phyloP scores from a whole-genome alignment of 2,888 invertebrate genomes.

The Leptinotarsa haldemani region DNA sequence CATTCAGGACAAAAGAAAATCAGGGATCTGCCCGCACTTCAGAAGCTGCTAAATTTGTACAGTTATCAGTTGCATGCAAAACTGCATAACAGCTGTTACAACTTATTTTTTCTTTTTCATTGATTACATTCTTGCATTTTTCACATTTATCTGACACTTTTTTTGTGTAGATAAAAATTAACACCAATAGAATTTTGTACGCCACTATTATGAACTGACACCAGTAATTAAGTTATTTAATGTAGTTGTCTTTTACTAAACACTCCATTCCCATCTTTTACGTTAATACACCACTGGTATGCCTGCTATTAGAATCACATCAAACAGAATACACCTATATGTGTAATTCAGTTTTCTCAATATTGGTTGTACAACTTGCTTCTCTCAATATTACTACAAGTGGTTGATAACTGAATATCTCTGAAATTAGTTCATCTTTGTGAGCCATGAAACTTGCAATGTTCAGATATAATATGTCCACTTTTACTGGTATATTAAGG shows the following conservation, averaged over 20 bases:
- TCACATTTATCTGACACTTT: background rate
- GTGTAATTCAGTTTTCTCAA: constrained; percentile 6
- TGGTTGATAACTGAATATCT: constrained; percentile 23
- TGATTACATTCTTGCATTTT: background rate
- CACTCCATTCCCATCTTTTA: background rate
- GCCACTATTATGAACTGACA: background rate
- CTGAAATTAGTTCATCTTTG: constrained; percentile 19
- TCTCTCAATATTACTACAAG: constrained; percentile 21
- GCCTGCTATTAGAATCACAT: constrained; percentile 13
- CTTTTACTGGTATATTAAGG: constrained; percentile 6
- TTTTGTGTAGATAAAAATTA: background rate
- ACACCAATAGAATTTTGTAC: too few species aligned
- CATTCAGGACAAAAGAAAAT: too few species aligned
- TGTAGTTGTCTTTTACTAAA: background rate
- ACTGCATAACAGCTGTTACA: constrained; percentile 5
- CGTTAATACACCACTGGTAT: background rate
- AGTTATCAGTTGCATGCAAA: background rate
- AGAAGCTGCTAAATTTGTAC: too few species aligned
- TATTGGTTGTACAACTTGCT: constrained; percentile 16
- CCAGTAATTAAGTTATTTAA: background rate
- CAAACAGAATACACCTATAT: background rate
- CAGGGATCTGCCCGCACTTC: too few species aligned
- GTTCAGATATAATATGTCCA: background rate
- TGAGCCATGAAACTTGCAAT: constrained; percentile 20
- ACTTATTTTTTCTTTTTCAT: constrained; percentile 14